Base-by-base conservation (phyloP, 2,888 invertebrate species). In the Melanophora roralis region DNA sequence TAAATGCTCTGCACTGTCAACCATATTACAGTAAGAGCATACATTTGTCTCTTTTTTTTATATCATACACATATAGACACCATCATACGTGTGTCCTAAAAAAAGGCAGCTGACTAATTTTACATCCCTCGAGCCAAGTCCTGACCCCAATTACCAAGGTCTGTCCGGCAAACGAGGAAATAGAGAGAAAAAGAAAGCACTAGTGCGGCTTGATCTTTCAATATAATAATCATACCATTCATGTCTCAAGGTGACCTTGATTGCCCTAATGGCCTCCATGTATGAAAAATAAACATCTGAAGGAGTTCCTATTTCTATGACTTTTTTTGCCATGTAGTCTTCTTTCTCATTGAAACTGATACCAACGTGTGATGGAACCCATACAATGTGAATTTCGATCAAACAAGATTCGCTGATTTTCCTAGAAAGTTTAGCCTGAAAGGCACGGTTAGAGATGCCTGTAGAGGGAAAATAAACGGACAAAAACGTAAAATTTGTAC, bases 381-480 rank as follows among this genome's bases (percentile, higher is more conserved):
- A 43, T 5, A 43, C 43, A 14, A 43, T 12, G 14, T 43, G 43
- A 14, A 43, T n/a, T 8, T 43, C 43, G 14, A 43, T n/a, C n/a
- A 43, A 14, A 14, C 6, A 14, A 43, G 43, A 43, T 14, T 43
- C 14, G 12, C 7, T 14, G n/a, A 43, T 43, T 14, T n/a, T 14
- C 14, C 14, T 43, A 5, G 32, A 23, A 3, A 51, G 4, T 23
- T 51, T 49, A 4, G 8, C 12, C 0, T 27, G 11, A 9, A 45
- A 32, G 1, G 4, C 2, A 5, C 14, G 1, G 5, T 36, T 64
- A 1, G 49, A 64, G 7, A 38, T 27, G 27, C 27, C 14, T 6
- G 7, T 23, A 23, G 51, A 23, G n/a, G 64, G 64, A 23, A 65
- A 65, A 65, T 51, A 51, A 6, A 51, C 14, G 1, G 51, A 65